A percentile compares a stretch with the other conserved stretches of the same genome.
These are phyloP conservation scores for Trididemnum clinides DNA, from an alignment of 23 tunicate species.

Conservation along the genomic window DNA sequence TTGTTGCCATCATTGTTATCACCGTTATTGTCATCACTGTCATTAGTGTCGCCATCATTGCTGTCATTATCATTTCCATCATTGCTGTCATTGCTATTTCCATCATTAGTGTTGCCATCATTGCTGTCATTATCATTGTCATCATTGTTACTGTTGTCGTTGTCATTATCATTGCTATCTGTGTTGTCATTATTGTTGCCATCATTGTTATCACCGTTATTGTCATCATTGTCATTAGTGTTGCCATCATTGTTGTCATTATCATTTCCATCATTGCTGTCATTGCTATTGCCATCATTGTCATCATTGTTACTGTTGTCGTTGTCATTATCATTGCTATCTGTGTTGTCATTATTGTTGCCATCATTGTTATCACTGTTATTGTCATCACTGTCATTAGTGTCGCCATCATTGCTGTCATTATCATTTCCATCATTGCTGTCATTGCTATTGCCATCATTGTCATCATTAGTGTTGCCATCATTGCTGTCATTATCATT, in stretches of 20 bases:
- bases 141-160: neutral
- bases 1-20: neutral
- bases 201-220: neutral
- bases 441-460: neutral
- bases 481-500: slow-evolving; percentile 7
- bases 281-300: neutral
- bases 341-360: neutral
- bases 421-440: neutral
- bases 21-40: neutral
- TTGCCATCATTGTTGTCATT: neutral
- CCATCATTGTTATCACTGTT: neutral
- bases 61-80: neutral
- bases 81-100: neutral
- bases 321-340: neutral
- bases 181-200: neutral
- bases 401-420: neutral
- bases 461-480: neutral
- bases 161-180: neutral
- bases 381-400: neutral
- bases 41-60: neutral
- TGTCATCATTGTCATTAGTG: neutral
- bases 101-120: neutral
- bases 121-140: neutral
- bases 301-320: slow-evolving; percentile 16
- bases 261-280: neutral